phyloP scores from a whole-genome alignment of 2,888 invertebrate species.

The Apomyelois bistriatella region DNA sequence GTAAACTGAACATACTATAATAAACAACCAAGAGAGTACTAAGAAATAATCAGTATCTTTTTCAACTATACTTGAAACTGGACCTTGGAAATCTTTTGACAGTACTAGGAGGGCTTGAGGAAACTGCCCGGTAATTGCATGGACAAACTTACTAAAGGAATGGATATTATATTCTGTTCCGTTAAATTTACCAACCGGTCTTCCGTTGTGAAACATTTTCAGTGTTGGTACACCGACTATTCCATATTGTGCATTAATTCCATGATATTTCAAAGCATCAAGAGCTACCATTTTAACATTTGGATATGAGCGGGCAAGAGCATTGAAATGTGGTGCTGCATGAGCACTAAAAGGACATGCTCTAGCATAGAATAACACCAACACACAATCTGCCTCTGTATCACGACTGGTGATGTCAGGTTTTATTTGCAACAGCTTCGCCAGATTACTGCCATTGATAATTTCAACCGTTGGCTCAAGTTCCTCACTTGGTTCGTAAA shows the following conservation, averaged over 20 bases:
- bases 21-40: constrained; percentile 91
- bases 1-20: constrained; percentile 85
- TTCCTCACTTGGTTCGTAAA: constrained; percentile 55
- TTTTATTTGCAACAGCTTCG: constrained; percentile 82
- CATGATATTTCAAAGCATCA: constrained; percentile 90
- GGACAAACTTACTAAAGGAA: constrained; percentile 88
- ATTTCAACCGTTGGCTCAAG: constrained; percentile 78
- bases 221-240: constrained; percentile 94
- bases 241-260: constrained; percentile 94
- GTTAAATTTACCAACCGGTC: constrained; percentile 91
- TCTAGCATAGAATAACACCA: constrained; percentile 93
- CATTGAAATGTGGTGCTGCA: constrained; percentile 94
- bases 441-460: constrained; percentile 85
- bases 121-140: constrained; percentile 85
- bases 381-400: constrained; percentile 83
- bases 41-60: constrained; percentile 90
- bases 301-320: constrained; percentile 92
- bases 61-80: constrained; percentile 87
- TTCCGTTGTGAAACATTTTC: constrained; percentile 93
- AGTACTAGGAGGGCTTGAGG: constrained; percentile 84
- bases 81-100: constrained; percentile 88
- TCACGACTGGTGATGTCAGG: constrained; percentile 83
- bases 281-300: constrained; percentile 93
- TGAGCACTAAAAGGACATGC: constrained; percentile 94
- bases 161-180: constrained; percentile 89